These are phyloP conservation scores for Tribolium freemani DNA, from an alignment of 2,888 invertebrate species.

Conservation along the genomic window DNA sequence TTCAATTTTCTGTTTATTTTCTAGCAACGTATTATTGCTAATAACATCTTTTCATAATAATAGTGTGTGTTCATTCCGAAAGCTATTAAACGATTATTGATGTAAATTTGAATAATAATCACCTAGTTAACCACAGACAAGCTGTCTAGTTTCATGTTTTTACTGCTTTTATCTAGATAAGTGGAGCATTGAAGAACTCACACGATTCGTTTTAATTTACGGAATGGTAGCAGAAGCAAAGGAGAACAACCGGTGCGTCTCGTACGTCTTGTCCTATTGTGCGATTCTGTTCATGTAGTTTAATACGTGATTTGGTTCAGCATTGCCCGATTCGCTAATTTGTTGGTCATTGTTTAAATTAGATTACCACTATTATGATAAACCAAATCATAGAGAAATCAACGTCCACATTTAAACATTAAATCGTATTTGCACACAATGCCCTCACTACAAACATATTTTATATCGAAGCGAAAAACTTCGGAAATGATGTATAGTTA, in stretches of 20 bases:
- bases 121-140: slow-evolving; percentile 21
- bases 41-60: slow-evolving; percentile 13
- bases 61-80: slow-evolving; percentile 7
- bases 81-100: slow-evolving; percentile 25
- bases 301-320: slow-evolving; percentile 10
- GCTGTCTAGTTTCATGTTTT: slow-evolving; percentile 27
- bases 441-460: background rate
- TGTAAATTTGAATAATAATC: slow-evolving; percentile 23
- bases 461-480: background rate
- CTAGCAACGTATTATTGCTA: slow-evolving; percentile 1
- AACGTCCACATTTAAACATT: slow-evolving; percentile 2
- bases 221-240: slow-evolving; percentile 12
- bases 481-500: background rate
- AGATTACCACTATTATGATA: background rate
- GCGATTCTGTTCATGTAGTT: slow-evolving; percentile 7
- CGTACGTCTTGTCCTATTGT: background rate
- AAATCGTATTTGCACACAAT: slow-evolving; percentile 5
- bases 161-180: slow-evolving; percentile 22
- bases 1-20: slow-evolving; percentile 17
- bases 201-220: slow-evolving; percentile 25
- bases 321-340: slow-evolving; percentile 12
- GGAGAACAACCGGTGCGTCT: slow-evolving; percentile 11
- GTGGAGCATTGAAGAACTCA: slow-evolving; percentile 16
- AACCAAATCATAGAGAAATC: background rate
- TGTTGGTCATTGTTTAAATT: slow-evolving; percentile 23